Conservation (phyloP, 2,113 vertebrate genomes). For the Odocoileus virginianus region DNA sequence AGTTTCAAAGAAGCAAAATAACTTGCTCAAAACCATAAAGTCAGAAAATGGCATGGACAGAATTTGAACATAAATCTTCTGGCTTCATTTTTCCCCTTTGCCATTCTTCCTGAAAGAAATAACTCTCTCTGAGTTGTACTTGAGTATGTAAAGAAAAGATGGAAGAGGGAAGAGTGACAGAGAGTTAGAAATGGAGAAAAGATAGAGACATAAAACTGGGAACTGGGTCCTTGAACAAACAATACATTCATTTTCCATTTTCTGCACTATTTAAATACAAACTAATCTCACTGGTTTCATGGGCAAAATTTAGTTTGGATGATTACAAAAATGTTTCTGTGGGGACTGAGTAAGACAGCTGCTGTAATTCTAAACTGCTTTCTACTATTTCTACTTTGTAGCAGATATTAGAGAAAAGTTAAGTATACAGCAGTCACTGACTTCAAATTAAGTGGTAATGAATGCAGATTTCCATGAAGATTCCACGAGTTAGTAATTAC, state of each 20-base stretch:
- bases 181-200: not conserved
- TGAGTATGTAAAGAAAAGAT: not conserved
- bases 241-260: conserved; percentile 66
- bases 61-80: not conserved
- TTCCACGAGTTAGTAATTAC: conserved; percentile 77
- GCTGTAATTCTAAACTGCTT: conserved; percentile 61
- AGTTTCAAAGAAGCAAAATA: not conserved
- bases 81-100: not conserved
- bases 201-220: not conserved
- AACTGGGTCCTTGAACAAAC: conserved; percentile 51
- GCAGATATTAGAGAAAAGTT: conserved; percentile 66
- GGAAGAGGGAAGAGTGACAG: not conserved
- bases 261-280: conserved; percentile 61
- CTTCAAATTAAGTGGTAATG: conserved; percentile 80
- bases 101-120: not conserved
- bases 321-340: conserved; percentile 58
- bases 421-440: conserved; percentile 70
- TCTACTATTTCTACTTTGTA: conserved; percentile 49
- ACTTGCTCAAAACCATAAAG: not conserved
- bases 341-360: conserved; percentile 46
- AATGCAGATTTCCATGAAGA: conserved; percentile 80
- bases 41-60: not conserved
- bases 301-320: conserved; percentile 62
- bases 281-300: conserved; percentile 53
- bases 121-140: rapidly evolving